Conservation (phyloP, 2,113 vertebrate genomes). For the Orientallactaga bullata region DNA sequence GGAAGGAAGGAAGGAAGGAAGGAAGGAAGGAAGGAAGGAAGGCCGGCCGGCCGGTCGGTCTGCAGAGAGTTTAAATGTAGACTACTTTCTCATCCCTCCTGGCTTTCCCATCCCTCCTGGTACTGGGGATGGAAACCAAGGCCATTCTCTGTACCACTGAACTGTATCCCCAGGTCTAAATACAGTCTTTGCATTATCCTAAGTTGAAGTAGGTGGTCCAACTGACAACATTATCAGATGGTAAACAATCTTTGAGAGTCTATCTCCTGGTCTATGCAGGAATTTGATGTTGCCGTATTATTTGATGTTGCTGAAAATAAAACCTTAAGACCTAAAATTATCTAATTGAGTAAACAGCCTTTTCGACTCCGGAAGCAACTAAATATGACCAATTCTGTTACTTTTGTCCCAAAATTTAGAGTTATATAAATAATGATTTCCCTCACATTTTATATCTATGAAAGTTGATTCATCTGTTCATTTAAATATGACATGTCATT, state of each 20-base stretch:
- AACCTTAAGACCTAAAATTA: conserved; percentile 60
- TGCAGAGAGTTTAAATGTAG: conserved; percentile 59
- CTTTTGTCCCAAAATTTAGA: conserved; percentile 53
- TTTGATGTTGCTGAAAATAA: background rate
- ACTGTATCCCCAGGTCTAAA: background rate
- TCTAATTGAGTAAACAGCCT: conserved; percentile 48
- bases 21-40: too few species aligned
- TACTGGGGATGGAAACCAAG: background rate
- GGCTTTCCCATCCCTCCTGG: too few species aligned
- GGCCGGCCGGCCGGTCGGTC: too few species aligned
- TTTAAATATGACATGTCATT: conserved; percentile 51
- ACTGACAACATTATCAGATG: conserved; percentile 54
- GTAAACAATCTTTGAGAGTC: conserved; percentile 50
- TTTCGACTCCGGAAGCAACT: conserved; percentile 52
- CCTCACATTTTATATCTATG: conserved; percentile 27
- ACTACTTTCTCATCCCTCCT: background rate
- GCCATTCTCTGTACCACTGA: background rate
- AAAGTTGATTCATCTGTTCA: conserved; percentile 41
- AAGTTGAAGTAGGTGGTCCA: conserved; percentile 62
- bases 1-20: too few species aligned
- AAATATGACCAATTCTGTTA: conserved; percentile 44
- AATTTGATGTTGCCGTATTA: conserved; percentile 49
- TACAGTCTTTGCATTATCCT: conserved; percentile 44
- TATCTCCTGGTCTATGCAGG: conserved; percentile 42
- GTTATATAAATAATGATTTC: conserved; percentile 60